phyloP scores from a whole-genome alignment of 2,113 vertebrate genomes.

The Zosterops lateralis region DNA sequence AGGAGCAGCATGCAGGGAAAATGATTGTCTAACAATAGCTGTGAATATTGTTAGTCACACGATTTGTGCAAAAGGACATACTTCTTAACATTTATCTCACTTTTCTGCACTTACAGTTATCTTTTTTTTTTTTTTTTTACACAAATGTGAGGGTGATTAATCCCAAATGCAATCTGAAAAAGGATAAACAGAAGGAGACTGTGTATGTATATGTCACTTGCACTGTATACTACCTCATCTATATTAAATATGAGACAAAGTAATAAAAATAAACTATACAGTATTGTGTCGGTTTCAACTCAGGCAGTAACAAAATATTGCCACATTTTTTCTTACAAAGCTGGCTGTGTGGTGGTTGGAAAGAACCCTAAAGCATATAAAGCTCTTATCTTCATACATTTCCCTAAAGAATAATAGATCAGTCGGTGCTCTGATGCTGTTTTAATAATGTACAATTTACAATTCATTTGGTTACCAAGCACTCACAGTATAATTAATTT shows the following conservation, averaged over 20 bases:
- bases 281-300: conserved; percentile 31
- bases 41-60: not conserved
- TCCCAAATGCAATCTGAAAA: not conserved
- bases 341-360: conserved; percentile 56
- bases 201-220: not conserved
- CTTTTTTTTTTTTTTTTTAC: not conserved
- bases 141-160: not conserved
- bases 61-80: not conserved
- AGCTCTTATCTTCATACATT: conserved; percentile 78
- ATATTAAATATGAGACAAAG: conserved; percentile 14
- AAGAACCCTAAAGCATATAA: conserved; percentile 68
- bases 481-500: conserved; percentile 80
- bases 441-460: conserved; percentile 84
- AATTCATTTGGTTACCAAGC: conserved; percentile 81
- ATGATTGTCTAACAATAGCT: not conserved
- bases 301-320: conserved; percentile 38
- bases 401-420: conserved; percentile 81
- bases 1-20: not conserved
- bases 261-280: conserved; percentile 29
- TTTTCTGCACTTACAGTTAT: not conserved
- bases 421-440: conserved; percentile 75
- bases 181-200: not conserved
- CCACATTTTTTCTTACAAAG: conserved; percentile 49
- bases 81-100: not conserved
- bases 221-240: not conserved